A percentile compares a stretch with the other conserved stretches of the same genome.
These are phyloP conservation scores for Enteromius argenteus DNA, from an alignment of 2,797 vertebrate species.

Conservation along the genomic window DNA sequence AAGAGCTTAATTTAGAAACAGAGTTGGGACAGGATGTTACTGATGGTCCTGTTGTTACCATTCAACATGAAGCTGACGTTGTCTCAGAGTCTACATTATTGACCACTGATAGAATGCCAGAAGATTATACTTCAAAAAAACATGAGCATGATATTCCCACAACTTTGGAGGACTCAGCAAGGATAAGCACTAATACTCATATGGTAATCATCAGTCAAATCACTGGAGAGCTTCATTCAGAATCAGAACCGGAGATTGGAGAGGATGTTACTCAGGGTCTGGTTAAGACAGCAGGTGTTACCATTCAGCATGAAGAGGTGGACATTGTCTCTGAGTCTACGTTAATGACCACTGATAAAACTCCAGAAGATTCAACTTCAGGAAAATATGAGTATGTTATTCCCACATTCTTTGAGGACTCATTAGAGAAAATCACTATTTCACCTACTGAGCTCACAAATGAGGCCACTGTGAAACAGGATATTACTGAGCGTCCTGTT, in stretches of 20 bases:
- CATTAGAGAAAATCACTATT: background rate
- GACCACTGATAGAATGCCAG: background rate
- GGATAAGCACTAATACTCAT: conserved; percentile 5
- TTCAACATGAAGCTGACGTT: background rate
- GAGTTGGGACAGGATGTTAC: conserved; percentile 1
- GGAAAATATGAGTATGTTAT: background rate
- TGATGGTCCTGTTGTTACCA: background rate
- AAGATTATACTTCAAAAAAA: conserved; percentile 1
- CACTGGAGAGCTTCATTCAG: conserved; percentile 23
- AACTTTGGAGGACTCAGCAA: background rate
- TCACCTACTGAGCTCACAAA: background rate
- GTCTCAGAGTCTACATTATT: conserved; percentile 2
- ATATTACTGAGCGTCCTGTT: background rate
- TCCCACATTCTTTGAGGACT: background rate
- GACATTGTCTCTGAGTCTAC: background rate
- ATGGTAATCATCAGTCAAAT: background rate
- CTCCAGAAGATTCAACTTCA: background rate
- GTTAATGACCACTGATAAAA: background rate
- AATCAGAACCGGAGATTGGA: conserved; percentile 15
- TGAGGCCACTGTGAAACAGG: background rate
- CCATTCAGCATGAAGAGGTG: background rate
- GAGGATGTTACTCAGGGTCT: background rate
- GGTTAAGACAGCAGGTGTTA: background rate
- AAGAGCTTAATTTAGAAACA: conserved; percentile 20
- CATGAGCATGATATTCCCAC: background rate